A percentile compares a stretch with the other conserved stretches of the same genome.
Evolutionary conservation across 2,113 vertebrate species (phyloP).

Genomic region (Pteropus alecto): DNA sequence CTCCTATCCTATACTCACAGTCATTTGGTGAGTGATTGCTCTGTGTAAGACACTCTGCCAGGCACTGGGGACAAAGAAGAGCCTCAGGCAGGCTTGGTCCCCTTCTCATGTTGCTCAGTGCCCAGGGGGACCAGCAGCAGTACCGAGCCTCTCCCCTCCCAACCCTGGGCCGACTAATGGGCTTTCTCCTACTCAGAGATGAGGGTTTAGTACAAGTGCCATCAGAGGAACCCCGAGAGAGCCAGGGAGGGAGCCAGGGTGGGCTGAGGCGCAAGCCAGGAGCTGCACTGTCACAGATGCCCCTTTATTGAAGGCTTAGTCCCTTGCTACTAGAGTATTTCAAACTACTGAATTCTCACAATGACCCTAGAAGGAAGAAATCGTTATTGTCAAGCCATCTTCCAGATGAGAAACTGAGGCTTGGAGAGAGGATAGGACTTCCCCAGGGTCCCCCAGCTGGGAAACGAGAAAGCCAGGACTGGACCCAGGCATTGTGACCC

Average conservation of each 20-base stretch:
- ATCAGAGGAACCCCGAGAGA: not conserved
- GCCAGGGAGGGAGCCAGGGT: not conserved
- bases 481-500: not conserved
- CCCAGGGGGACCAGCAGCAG: not conserved
- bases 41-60: not conserved
- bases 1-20: not conserved
- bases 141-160: not conserved
- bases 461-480: not conserved
- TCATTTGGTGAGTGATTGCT: not conserved
- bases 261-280: not conserved
- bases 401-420: slow-evolving; percentile 10
- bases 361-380: not conserved
- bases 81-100: not conserved
- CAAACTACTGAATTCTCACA: not conserved
- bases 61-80: not conserved
- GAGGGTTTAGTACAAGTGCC: not conserved
- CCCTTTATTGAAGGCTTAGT: not conserved
- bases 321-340: not conserved
- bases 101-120: not conserved
- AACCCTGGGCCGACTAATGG: not conserved
- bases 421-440: not conserved
- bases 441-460: not conserved
- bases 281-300: not conserved
- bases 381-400: not conserved
- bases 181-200: not conserved